These are phyloP conservation scores for Crematogaster levior DNA, from an alignment of 2,888 invertebrate genomes.

Conservation along the genomic window DNA sequence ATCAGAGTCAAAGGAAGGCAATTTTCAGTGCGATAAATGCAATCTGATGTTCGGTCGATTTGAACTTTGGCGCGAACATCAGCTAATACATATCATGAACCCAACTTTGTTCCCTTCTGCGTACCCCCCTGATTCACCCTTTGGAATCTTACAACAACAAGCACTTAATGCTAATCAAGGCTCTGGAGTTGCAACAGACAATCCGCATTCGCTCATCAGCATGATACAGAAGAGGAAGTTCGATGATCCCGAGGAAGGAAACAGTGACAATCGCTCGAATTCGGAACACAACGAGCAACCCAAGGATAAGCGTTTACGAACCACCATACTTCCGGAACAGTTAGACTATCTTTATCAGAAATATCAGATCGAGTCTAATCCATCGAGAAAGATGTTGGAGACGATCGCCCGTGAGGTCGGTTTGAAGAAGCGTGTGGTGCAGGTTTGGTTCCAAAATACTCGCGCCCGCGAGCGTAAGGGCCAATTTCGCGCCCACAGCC, in stretches of 20 bases:
- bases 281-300: slow-evolving; percentile 88
- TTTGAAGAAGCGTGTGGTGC: slow-evolving; percentile 98
- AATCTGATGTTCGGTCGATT: slow-evolving; percentile 96
- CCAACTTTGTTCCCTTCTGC: slow-evolving; percentile 94
- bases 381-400: slow-evolving; percentile 98
- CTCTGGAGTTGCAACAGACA: slow-evolving; percentile 85
- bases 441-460: slow-evolving; percentile 99
- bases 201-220: slow-evolving; percentile 89
- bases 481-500: slow-evolving; percentile 97
- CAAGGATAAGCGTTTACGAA: slow-evolving; percentile 96
- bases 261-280: slow-evolving; percentile 84
- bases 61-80: slow-evolving; percentile 98
- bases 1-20: slow-evolving; percentile 89
- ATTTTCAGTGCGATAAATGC: slow-evolving; percentile 98
- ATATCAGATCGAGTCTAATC: slow-evolving; percentile 99
- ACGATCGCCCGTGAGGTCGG: slow-evolving; percentile 98
- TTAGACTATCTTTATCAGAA: slow-evolving; percentile 99
- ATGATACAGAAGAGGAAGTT: slow-evolving; percentile 85
- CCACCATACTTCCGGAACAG: slow-evolving; percentile 98
- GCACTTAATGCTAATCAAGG: slow-evolving; percentile 86
- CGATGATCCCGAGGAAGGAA: slow-evolving; percentile 86
- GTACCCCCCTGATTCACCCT: slow-evolving; percentile 95
- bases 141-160: slow-evolving; percentile 96
- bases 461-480: slow-evolving; percentile 96
- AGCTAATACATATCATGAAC: slow-evolving; percentile 98